A percentile compares a stretch with the other conserved stretches of the same genome.
Conservation (phyloP, 2,888 invertebrate genomes). For the Amiota communis region DNA sequence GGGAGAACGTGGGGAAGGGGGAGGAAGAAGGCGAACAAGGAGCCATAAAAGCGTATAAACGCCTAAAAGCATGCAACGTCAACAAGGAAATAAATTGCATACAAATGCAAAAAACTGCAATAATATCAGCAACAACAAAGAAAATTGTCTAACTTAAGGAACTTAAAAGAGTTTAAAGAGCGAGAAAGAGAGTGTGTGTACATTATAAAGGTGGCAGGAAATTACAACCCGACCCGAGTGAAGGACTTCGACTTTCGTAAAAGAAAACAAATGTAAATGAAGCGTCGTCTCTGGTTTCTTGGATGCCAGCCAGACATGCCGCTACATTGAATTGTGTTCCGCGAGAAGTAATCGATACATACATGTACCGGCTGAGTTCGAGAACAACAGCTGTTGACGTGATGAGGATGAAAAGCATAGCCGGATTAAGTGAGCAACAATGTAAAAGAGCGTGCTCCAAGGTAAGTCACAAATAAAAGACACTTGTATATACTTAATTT, state of each 20-base stretch:
- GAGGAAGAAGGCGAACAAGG: background rate
- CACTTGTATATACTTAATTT: no score
- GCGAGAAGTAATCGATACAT: constrained; percentile 14
- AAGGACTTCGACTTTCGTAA: constrained; percentile 12
- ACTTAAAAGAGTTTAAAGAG: background rate
- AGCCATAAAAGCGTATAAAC: constrained; percentile 1
- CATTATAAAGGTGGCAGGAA: background rate
- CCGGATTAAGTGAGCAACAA: background rate
- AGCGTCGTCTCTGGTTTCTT: constrained; percentile 12
- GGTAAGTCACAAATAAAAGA: background rate
- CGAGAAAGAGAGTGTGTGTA: background rate
- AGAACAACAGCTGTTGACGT: background rate
- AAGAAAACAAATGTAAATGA: constrained; percentile 15
- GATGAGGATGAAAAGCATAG: background rate
- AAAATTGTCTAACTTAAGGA: constrained; percentile 29
- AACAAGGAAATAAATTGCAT: constrained; percentile 26
- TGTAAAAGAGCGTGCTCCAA: background rate
- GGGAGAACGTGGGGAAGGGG: no score
- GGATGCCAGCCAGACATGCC: constrained; percentile 7
- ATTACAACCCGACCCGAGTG: constrained; percentile 4
- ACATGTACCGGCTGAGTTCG: background rate
- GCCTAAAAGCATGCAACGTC: constrained; percentile 42
- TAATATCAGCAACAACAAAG: constrained; percentile 19
- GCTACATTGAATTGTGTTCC: background rate
- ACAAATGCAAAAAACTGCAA: constrained; percentile 29